Evolutionary conservation across 1,140 invertebrate genomes (phyloP), one percentile per base, ranked within the genome.

Genomic region (Drosophila kikkawai): DNA sequence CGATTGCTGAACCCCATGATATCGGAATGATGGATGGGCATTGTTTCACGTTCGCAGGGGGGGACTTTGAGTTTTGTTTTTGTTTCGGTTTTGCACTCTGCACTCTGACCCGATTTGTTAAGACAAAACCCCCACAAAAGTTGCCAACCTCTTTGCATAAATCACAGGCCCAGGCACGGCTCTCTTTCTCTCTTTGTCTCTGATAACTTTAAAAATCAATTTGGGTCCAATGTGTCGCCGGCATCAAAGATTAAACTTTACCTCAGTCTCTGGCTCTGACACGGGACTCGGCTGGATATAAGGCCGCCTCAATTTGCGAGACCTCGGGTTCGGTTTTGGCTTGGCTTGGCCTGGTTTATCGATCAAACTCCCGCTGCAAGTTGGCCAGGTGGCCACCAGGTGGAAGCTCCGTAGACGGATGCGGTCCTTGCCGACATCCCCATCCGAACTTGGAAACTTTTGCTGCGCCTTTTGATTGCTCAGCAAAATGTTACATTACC

Each of bases 401-500:
- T 70, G 67, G 58, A 19, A 5, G 57, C 64, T 64, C 58, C 29
- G 19, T n/a, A 17, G 36, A 36, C 69, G 61, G 50, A 71, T 73
- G 69, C 69, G 69, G 69, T 73, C 41, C 22, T 22, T 17, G n/a
- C 36, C 66, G 34, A 36, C 64, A 41, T 15, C 50, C 26, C 64
- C 22, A 34, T 12, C 32, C 56, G 48, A 60, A 51, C 53, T 66
- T 29, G 65, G 64, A 61, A 55, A 68, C 55, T 68, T 73, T 60
- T 37, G 66, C 51, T 73, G 69, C 69, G 69, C 69, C 69, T 73
- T 70, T 78, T 78, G 75, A 78, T 78, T 78, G 75, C 75, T 78
- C 75, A 78, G 75, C 75, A 78, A 78, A 78, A 78, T 78, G 75
- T 78, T 70, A 78, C 75, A 78, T 78, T 78, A 78, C 64, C 75